These are phyloP conservation scores for Orchesella flavescens DNA, from an alignment of 2,888 invertebrate species.

Conservation along the genomic window DNA sequence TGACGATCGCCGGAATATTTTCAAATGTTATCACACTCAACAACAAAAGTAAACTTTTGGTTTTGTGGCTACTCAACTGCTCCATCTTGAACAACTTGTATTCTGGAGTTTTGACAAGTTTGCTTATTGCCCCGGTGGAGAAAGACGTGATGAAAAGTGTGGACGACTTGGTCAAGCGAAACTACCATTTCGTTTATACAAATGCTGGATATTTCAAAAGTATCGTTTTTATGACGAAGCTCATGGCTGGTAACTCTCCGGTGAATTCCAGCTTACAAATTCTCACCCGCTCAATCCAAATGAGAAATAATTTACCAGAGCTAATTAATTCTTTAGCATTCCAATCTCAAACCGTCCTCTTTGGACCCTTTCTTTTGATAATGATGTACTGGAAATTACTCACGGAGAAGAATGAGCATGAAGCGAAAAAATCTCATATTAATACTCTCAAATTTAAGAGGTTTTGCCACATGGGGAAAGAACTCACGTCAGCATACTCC, in stretches of 20 bases:
- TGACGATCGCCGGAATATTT: conserved; percentile 35
- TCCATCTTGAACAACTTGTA: conserved; percentile 45
- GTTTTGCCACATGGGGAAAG: conserved; percentile 45
- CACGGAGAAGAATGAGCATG: conserved; percentile 26
- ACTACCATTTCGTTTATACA: conserved; percentile 37
- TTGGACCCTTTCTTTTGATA: conserved; percentile 44
- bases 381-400: conserved; percentile 50
- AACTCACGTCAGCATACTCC: conserved; percentile 31
- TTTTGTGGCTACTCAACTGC: conserved; percentile 26
- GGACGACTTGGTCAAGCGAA: conserved; percentile 34
- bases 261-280: conserved; percentile 23
- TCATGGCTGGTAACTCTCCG: conserved; percentile 18
- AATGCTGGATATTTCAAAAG: conserved; percentile 38
- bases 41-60: conserved; percentile 19
- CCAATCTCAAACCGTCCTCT: conserved; percentile 27
- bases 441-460: conserved; percentile 20
- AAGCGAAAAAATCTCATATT: conserved; percentile 5
- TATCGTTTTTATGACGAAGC: conserved; percentile 42
- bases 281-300: conserved; percentile 8
- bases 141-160: conserved; percentile 29
- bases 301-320: conserved; percentile 23
- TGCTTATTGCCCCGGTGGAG: conserved; percentile 40
- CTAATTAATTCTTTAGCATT: conserved; percentile 34
- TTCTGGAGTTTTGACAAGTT: conserved; percentile 43
- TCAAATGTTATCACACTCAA: conserved; percentile 14